These are phyloP conservation scores for Leptinotarsa texana DNA, from an alignment of 1,140 invertebrate genomes.

Conservation along the genomic window DNA sequence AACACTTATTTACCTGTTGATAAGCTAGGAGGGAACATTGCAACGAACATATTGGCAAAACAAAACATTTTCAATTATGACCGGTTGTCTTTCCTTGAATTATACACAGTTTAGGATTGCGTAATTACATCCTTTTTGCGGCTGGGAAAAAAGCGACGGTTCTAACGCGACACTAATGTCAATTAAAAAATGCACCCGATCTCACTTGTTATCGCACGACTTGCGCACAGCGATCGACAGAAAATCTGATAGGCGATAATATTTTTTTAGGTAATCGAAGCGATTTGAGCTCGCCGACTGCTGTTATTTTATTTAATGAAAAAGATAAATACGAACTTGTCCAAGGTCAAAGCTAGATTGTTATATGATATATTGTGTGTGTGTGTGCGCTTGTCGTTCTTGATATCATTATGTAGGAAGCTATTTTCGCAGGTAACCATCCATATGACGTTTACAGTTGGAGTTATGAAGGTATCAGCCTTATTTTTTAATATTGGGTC, in stretches of 20 bases:
- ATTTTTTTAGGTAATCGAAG: conserved; percentile 19
- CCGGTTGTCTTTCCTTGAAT: conserved; percentile 4
- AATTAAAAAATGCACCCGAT: conserved; percentile 13
- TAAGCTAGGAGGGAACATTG: conserved; percentile 14
- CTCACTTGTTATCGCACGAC: neutral
- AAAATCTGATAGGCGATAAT: conserved; percentile 15
- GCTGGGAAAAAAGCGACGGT: neutral
- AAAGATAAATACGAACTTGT: conserved; percentile 23
- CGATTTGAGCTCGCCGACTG: conserved; percentile 9
- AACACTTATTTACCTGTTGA: conserved; percentile 24
- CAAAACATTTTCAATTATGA: conserved; percentile 1
- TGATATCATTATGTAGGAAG: conserved; percentile 8
- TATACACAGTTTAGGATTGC: neutral
- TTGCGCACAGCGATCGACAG: conserved; percentile 4
- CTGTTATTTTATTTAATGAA: conserved; percentile 18
- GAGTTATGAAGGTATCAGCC: neutral
- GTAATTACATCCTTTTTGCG: neutral
- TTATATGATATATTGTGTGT: conserved; percentile 8
- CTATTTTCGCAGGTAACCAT: conserved; percentile 20
- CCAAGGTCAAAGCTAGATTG: conserved; percentile 15
- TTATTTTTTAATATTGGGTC: neutral
- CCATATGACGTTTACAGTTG: conserved; percentile 6
- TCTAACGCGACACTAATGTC: neutral
- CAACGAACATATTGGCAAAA: neutral
- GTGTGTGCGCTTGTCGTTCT: conserved; percentile 10